Percentiles rank a stretch among this genome's conserved stretches.
phyloP scores from a whole-genome alignment of 1,140 invertebrate genomes.

The Cataglyphis hispanica region DNA sequence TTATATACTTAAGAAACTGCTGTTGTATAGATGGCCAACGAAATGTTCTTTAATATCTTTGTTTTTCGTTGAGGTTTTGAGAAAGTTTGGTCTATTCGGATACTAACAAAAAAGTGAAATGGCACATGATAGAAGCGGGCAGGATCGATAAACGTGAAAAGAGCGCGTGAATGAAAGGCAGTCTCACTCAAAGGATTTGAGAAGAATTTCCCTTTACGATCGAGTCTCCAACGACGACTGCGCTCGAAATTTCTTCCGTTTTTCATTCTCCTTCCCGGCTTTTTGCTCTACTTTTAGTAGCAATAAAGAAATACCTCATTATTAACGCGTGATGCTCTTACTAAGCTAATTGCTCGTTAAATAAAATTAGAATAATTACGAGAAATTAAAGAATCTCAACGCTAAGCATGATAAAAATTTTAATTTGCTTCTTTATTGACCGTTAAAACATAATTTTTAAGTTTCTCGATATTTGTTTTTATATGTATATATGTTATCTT shows the following conservation, averaged over 20 bases:
- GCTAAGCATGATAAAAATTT: constrained; percentile 3
- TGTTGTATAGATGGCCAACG: background rate
- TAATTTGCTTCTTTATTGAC: background rate
- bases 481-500: background rate
- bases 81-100: constrained; percentile 63
- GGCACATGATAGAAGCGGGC: constrained; percentile 9
- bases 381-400: constrained; percentile 25
- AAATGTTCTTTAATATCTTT: constrained; percentile 36
- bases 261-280: constrained; percentile 31
- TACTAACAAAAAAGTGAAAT: constrained; percentile 27
- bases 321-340: constrained; percentile 27
- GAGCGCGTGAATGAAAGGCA: constrained; percentile 67
- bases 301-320: constrained; percentile 40
- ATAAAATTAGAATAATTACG: constrained; percentile 37
- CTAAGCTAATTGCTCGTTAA: constrained; percentile 46
- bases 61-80: constrained; percentile 63
- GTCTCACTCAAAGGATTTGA: constrained; percentile 59
- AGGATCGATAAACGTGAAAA: constrained; percentile 67
- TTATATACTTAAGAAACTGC: background rate
- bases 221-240: constrained; percentile 22
- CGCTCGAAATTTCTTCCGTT: constrained; percentile 71
- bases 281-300: background rate
- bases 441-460: background rate
- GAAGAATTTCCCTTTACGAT: constrained; percentile 62
- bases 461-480: background rate